These are phyloP conservation scores for Linnaemya tessellans DNA, from an alignment of 2,888 invertebrate genomes.

Conservation along the genomic window DNA sequence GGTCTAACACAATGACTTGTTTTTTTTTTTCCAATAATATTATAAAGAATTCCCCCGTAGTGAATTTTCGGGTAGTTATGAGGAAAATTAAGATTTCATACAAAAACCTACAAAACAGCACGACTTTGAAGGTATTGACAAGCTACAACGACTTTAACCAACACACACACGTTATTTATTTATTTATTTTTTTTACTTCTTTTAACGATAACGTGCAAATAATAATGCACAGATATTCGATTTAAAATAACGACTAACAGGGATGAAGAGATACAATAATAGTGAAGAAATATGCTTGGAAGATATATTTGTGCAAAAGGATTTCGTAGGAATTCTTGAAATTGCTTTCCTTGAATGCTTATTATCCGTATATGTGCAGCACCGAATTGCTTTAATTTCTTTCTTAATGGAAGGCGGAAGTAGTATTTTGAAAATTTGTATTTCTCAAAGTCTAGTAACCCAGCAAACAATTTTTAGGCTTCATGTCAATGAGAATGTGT, in stretches of 20 bases:
- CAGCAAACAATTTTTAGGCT: too few relatives aligned
- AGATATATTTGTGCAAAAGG: background rate
- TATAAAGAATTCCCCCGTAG: slow-evolving; percentile 65
- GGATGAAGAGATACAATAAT: background rate
- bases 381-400: background rate
- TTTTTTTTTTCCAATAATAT: slow-evolving; percentile 27
- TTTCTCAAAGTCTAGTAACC: background rate
- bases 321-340: slow-evolving; percentile 30
- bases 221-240: slow-evolving; percentile 25
- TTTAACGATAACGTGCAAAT: slow-evolving; percentile 48
- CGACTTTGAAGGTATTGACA: slow-evolving; percentile 60
- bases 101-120: slow-evolving; percentile 62
- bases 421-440: slow-evolving; percentile 7
- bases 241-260: background rate
- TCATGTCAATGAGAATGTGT: too few relatives aligned
- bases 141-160: slow-evolving; percentile 40
- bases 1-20: slow-evolving; percentile 41
- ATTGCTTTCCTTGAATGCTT: slow-evolving; percentile 16
- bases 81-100: slow-evolving; percentile 70
- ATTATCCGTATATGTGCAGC: background rate
- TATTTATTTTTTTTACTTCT: slow-evolving; percentile 21
- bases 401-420: slow-evolving; percentile 11
- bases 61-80: slow-evolving; percentile 72
- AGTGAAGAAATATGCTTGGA: background rate
- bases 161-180: slow-evolving; percentile 29